Percentiles rank a stretch among this genome's conserved stretches.
These are phyloP conservation scores for Hydrozoanthus tunicans DNA, from an alignment of 64 coral and sea anemone species.

Conservation along the genomic window DNA sequence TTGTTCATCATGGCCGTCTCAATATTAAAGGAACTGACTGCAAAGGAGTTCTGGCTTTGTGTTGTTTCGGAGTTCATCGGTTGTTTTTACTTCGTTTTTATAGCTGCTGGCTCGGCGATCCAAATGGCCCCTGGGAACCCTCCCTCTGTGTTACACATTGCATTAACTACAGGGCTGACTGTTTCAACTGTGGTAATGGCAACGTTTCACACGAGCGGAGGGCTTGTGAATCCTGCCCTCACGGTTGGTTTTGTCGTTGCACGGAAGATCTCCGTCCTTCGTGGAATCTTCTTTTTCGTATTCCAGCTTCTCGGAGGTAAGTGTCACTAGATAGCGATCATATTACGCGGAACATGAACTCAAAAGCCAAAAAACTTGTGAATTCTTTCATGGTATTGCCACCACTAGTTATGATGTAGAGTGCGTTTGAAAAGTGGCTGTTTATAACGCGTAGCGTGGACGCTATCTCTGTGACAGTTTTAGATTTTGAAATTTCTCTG, in stretches of 20 bases:
- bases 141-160: slow-evolving; percentile 4
- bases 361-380: too few relatives aligned
- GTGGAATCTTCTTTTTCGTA: not conserved
- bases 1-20: too few relatives aligned
- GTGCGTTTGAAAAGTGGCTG: too few relatives aligned
- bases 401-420: too few relatives aligned
- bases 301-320: too few relatives aligned
- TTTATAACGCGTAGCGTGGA: too few relatives aligned
- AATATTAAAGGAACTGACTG: not conserved
- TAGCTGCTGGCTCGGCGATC: slow-evolving; percentile 11
- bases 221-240: not conserved
- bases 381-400: too few relatives aligned
- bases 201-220: not conserved
- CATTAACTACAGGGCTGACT: slow-evolving; percentile 3
- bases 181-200: not conserved
- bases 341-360: too few relatives aligned
- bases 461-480: too few relatives aligned
- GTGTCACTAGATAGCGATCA: too few relatives aligned
- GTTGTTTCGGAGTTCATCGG: slow-evolving; percentile 4
- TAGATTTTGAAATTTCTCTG: too few relatives aligned
- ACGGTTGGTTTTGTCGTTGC: slow-evolving; percentile 1
- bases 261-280: slow-evolving; percentile 9
- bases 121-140: not conserved
- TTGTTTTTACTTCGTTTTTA: not conserved
- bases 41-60: slow-evolving; percentile 19